Conservation (phyloP, 1,140 invertebrate genomes). For the Drosophila bocqueti region DNA sequence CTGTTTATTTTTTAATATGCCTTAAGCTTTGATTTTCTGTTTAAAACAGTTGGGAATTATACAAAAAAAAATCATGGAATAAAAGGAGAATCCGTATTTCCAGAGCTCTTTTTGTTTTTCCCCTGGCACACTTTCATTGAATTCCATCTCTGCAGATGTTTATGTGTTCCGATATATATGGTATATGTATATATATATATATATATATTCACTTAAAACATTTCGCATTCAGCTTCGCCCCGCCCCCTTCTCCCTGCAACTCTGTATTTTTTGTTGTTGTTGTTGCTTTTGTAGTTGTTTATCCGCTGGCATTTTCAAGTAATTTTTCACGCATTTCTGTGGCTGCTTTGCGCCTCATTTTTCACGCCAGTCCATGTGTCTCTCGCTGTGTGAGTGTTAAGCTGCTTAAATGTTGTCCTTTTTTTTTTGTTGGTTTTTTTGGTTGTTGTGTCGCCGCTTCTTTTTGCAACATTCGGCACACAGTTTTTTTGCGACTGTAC, state of each 20-base stretch:
- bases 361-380: slow-evolving; percentile 53
- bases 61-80: background rate
- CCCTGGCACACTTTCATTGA: slow-evolving; percentile 26
- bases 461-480: slow-evolving; percentile 69
- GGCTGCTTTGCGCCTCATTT: slow-evolving; percentile 81
- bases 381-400: slow-evolving; percentile 42
- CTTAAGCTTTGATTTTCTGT: too few relatives aligned
- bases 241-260: background rate
- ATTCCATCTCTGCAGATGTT: slow-evolving; percentile 9
- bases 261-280: slow-evolving; percentile 20
- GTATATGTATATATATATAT: slow-evolving; percentile 21
- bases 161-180: slow-evolving; percentile 22
- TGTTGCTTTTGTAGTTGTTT: slow-evolving; percentile 44
- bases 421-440: background rate
- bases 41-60: background rate
- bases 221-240: slow-evolving; percentile 36
- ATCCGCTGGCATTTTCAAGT: slow-evolving; percentile 78
- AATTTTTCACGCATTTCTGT: slow-evolving; percentile 82
- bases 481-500: slow-evolving; percentile 33
- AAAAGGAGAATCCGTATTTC: too few relatives aligned
- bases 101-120: background rate
- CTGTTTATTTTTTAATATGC: background rate
- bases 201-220: slow-evolving; percentile 63
- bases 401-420: slow-evolving; percentile 74
- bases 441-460: slow-evolving; percentile 39